Percentiles rank a stretch among this genome's conserved stretches.
These are phyloP conservation scores for Hoplostethus mediterraneus DNA, from an alignment of 2,797 vertebrate genomes.

Conservation along the genomic window DNA sequence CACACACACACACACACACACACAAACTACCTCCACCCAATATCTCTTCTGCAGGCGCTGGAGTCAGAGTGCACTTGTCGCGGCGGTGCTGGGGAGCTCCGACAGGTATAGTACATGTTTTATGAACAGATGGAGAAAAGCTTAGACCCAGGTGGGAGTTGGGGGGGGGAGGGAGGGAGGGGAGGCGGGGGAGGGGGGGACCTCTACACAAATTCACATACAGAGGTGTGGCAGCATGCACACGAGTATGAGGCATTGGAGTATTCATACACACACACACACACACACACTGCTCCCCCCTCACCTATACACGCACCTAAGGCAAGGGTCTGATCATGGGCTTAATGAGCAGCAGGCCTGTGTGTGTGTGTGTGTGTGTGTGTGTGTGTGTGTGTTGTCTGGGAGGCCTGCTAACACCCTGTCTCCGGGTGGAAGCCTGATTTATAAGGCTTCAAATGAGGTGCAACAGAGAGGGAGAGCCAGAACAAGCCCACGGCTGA, in stretches of 20 bases:
- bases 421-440: slow-evolving; percentile 83
- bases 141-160: slow-evolving; percentile 39
- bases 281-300: slow-evolving; percentile 26
- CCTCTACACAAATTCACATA: neutral
- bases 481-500: slow-evolving; percentile 81
- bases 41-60: slow-evolving; percentile 54
- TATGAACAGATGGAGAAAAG: slow-evolving; percentile 74
- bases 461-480: slow-evolving; percentile 84
- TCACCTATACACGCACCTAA: slow-evolving; percentile 57
- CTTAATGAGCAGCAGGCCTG: slow-evolving; percentile 84
- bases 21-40: slow-evolving; percentile 29
- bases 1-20: neutral
- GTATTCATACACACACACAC: slow-evolving; percentile 46
- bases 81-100: slow-evolving; percentile 45
- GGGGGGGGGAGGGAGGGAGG: slow-evolving; percentile 24
- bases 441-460: slow-evolving; percentile 85
- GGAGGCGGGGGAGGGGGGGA: slow-evolving; percentile 20
- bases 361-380: slow-evolving; percentile 46
- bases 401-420: slow-evolving; percentile 80
- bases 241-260: slow-evolving; percentile 21
- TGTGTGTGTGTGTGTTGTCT: slow-evolving; percentile 56
- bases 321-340: slow-evolving; percentile 68
- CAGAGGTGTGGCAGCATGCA: slow-evolving; percentile 9
- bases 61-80: slow-evolving; percentile 74
- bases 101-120: slow-evolving; percentile 75